Evolutionary conservation across 2,888 invertebrate species (phyloP).

Genomic region (Rapana venosa): DNA sequence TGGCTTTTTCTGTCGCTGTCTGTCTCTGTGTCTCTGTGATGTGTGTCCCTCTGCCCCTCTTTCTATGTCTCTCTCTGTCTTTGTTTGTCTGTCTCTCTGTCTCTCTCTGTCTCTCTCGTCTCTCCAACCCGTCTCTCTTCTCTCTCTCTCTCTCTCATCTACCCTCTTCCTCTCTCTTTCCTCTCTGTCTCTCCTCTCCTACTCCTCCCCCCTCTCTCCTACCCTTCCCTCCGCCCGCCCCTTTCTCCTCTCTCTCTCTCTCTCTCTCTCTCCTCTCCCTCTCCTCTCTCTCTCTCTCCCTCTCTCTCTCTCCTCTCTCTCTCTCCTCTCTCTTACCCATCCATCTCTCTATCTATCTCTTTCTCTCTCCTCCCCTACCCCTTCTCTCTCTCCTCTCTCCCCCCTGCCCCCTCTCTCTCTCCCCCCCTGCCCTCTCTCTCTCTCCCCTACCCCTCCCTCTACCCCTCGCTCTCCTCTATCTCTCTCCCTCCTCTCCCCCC

Average conservation of each 20-base stretch:
- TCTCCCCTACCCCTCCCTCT: neutral
- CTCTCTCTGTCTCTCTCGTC: too few relatives aligned
- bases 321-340: neutral
- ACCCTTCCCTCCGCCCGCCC: neutral
- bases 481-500: neutral
- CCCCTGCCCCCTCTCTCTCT: neutral
- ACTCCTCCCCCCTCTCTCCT: neutral
- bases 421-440: too few relatives aligned
- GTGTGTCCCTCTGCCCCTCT: too few relatives aligned
- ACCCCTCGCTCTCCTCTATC: neutral
- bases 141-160: too few relatives aligned
- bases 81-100: too few relatives aligned
- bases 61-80: neutral
- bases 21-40: neutral
- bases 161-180: neutral
- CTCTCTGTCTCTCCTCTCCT: neutral
- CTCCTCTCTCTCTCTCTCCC: neutral
- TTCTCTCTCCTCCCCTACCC: neutral
- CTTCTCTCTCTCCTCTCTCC: too few relatives aligned
- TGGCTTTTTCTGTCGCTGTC: too few relatives aligned
- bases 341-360: neutral
- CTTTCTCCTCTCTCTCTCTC: neutral
- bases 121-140: neutral
- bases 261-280: neutral
- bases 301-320: neutral